Percentiles rank a stretch among this genome's conserved stretches.
These are phyloP conservation scores for Drosophila ercepeae DNA, from an alignment of 1,140 invertebrate species.

Conservation along the genomic window DNA sequence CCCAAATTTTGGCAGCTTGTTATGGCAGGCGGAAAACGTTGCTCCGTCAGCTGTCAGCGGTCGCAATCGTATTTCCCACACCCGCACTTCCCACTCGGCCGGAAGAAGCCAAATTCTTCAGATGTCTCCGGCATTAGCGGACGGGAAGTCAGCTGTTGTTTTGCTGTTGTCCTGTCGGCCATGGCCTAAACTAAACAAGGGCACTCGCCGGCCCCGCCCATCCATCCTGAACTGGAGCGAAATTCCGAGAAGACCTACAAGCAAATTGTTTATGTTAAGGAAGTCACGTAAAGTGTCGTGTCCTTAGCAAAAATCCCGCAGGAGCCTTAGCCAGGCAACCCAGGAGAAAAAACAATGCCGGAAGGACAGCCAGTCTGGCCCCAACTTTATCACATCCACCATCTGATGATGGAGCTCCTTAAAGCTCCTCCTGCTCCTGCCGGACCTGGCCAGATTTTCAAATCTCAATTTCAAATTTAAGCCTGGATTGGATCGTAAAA, in stretches of 20 bases:
- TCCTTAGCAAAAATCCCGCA: slow-evolving; percentile 26
- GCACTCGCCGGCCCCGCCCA: slow-evolving; percentile 18
- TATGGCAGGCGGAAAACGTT: slow-evolving; percentile 18
- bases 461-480: slow-evolving; percentile 64
- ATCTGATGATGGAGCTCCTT: slow-evolving; percentile 6
- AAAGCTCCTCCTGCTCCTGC: no score
- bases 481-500: slow-evolving; percentile 34
- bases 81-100: not conserved
- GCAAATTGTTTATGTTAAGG: slow-evolving; percentile 70
- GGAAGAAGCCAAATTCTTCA: slow-evolving; percentile 23
- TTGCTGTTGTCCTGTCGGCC: slow-evolving; percentile 43
- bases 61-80: slow-evolving; percentile 18
- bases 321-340: slow-evolving; percentile 7
- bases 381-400: slow-evolving; percentile 25
- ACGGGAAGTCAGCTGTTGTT: slow-evolving; percentile 50
- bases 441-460: slow-evolving; percentile 12
- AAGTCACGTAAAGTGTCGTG: slow-evolving; percentile 67
- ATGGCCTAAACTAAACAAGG: slow-evolving; percentile 64
- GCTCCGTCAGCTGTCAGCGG: slow-evolving; percentile 57
- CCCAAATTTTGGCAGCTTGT: slow-evolving; percentile 55
- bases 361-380: slow-evolving; percentile 10
- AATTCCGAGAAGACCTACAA: slow-evolving; percentile 40
- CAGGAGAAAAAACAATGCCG: not conserved
- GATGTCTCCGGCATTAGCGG: slow-evolving; percentile 61
- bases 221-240: slow-evolving; percentile 18